Base-by-base conservation (phyloP, 1,140 invertebrate genomes). In the Ptiloglossa arizonensis region DNA sequence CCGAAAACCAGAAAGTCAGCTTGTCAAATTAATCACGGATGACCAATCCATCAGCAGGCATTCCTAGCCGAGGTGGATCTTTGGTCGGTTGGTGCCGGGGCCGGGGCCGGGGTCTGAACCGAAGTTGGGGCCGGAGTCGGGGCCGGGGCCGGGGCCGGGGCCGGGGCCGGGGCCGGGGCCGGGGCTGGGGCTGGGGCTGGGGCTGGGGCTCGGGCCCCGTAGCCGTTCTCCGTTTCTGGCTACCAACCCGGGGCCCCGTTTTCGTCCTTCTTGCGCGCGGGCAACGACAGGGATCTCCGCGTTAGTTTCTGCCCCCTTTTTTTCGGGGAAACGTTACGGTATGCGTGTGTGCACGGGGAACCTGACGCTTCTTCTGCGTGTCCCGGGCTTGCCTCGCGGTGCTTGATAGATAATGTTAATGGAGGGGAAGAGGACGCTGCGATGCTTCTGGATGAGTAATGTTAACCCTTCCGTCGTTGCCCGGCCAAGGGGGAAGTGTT, bases 11-110 rank as follows among this genome's bases (percentile, higher is more conserved):
- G 92, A 93, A 93, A 93, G 90, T 92, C 91, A 91, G 89, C 92
- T 93, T 92, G 91, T 93, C 91, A 93, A 93, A 93, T 93, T 92
- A 93, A 93, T 92, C 91, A 93, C 90, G 91, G 92, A 91, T 93
- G 91, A 92, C 92, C 91, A 92, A 93, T 93, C 92, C 92, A 93
- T 93, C 92, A 93, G 90, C 78, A 89, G 87, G 91, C 84, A 93
- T 93, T 92, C 90, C 91, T 92, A 92, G 90, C 82, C 79, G 80
- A 83, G 80, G 82, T 86, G 86, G 83, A 85, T 85, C 79, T 76
- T 81, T 84, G 81, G 80, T 86, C 74, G 70, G 24, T 1, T 27
- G 24, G 2, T 13, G 27, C 27, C 24, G 0, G 9, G 11, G 22
- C 79, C 72, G n/a, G n/a, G n/a, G n/a, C n/a, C n/a, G n/a, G n/a